Base-by-base conservation (phyloP, 1,140 invertebrate species). In the Lethocerus indicus region DNA sequence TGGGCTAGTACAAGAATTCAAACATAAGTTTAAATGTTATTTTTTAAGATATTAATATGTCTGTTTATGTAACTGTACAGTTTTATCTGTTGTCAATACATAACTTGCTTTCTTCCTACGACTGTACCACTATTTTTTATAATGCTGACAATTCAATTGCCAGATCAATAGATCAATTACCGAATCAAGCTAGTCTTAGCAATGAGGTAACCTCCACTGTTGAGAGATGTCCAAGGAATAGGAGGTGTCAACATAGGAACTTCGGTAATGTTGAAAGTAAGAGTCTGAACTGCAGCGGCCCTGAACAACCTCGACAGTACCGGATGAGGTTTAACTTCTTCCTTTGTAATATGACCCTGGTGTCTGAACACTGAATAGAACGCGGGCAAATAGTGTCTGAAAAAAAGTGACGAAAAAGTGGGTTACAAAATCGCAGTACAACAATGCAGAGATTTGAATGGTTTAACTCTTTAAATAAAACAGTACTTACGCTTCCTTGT, bases 291-390 rank as follows among this genome's bases (percentile, higher is more conserved):
- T 28, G 74, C 67, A 1, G 81, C 79, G 20, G 74, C 74, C 24
- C 72, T 69, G 58, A 81, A 80, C 28, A 90, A 59, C 28, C 47
- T 73, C 3, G 75, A 62, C 14, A 93, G 61, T 29, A 75, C 60
- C 13, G 86, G 87, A 71, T 91, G 85, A 20, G 86, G 80, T 68
- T 89, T 84, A n/a, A 87, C 72, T 68, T 89, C 82, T 64, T 86
- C 78, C 43, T 75, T 74, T 0, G 78, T 61, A 21, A 71, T 56
- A 0, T 72, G 65, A 1, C 74, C 73, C 60, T 81, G 77, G 21
- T 68, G 72, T 7, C 84, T 71, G 61, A 82, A 87, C 25, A 91
- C 67, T 28, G 79, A 78, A 60, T 86, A 91, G 60, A 94, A 86
- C 1, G 82, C 87, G 4, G 86, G 84, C 47, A 81, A 59, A 25